Evolutionary conservation across 2,888 invertebrate species (phyloP), one percentile per base, ranked within the genome.

Genomic region (Drosophila pseudotalamancana): DNA sequence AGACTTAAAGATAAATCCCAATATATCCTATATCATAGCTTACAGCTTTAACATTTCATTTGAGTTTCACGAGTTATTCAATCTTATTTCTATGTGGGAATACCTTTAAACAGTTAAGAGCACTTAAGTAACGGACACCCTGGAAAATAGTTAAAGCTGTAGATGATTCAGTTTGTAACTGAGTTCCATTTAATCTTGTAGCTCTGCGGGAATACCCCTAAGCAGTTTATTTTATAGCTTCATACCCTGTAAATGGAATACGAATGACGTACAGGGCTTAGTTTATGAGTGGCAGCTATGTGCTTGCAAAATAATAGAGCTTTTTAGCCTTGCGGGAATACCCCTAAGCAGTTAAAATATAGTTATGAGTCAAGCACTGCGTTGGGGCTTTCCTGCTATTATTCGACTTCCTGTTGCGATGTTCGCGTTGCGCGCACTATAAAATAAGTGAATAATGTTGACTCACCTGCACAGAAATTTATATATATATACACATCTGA

Each of bases 341-440:
- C 23, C 29, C 27, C 8, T 4, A 16, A 27, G 6, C 6, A 14
- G 9, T 14, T 37, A 9, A 0, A 59, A 75, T 57, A 19, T 21
- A 49, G 59, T 50, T 59, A 75, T 79, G 65, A 67, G 67, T 63
- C 67, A 56, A 62, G 50, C n/a, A n/a, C n/a, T 63, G 50, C 16
- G 40, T 50, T 60, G 49, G 64, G 54, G 51, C 43, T 39, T 55
- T 71, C 42, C 56, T 48, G 54, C 45, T 70, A 43, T 75, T 57
- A 54, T 69, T 23, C 19, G 76, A 70, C 54, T 70, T 72, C 54
- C 72, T 75, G 71, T 21, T 50, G 51, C 34, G 56, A 34, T 57
- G 29, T 25, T 21, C 49, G 12, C 34, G 8, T 32, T 46, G 31
- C 61, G 34, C 12, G 50, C 1, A 27, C 65, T 32, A 65, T 39